Base-by-base conservation (phyloP, 1,140 invertebrate genomes). In the Aphis craccivora region DNA sequence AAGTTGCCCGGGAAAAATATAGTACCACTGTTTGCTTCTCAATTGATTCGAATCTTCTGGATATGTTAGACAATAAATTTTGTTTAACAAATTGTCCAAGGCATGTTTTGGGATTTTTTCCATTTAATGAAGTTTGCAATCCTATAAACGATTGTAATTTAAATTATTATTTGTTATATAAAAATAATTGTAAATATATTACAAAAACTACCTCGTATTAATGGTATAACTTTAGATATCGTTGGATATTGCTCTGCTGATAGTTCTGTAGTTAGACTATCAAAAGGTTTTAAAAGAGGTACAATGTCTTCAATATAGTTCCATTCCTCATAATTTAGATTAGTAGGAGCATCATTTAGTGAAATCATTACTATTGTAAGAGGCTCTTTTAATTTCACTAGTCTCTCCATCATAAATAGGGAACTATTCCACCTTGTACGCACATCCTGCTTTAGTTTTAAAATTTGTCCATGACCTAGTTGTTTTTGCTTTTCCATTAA, bases 321-420 rank as follows among this genome's bases (percentile, higher is more conserved):
- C 88, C 51, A 90, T 55, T 90, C 51, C 22, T 90, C 88, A 90
- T 8, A 22, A 6, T 14, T 90, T 22, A 90, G 51, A 7, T 90
- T 90, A 20, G 0, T 2, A 11, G n/a, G 35, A 18, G 35, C 88
- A 11, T 90, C 35, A 35, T 55, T 90, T 22, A 90, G 22, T 14
- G 88, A 55, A 22, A 90, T 90, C 5, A n/a, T 48, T 30, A 48
- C 14, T 14, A 87, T 25, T 14, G 43, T 48, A 30, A 87, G 43
- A n/a, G 84, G 84, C 45, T 87, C 40, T 87, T 90, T 90, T 11
- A 90, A 23, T 60, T 90, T 90, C 35, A 90, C n/a, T 23, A 90
- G 30, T 55, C 88, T 53, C 5, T 90, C 51, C 0, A 90, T 35
- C 51, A 90, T 90, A 20, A 90, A 30, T 8, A 55, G 18, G 5